Evolutionary conservation across 92 coral and sea anemone genomes (phyloP).

Genomic region (Palythoa heliodiscus): DNA sequence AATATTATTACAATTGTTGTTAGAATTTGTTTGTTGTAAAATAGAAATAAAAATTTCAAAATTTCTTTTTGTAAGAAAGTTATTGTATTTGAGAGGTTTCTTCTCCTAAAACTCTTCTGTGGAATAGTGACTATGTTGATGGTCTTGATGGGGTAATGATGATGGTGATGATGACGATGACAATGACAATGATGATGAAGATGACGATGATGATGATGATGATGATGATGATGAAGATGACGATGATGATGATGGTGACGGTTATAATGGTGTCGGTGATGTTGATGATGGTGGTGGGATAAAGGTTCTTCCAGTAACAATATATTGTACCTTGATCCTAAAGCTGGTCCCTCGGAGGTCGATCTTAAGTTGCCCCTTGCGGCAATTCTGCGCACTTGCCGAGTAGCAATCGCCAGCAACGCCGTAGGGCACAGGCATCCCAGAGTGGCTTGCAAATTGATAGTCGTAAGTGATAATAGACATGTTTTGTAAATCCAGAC

Average conservation of each 20-base stretch:
- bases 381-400: conserved; percentile 78
- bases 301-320: not conserved
- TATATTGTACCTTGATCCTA: conserved; percentile 61
- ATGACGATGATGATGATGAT: not conserved
- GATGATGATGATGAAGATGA: not conserved
- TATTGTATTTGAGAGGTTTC: no score
- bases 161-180: not conserved
- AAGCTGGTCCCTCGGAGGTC: conserved; percentile 86
- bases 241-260: not conserved
- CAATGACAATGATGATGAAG: not conserved
- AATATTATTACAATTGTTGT: no score
- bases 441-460: conserved; percentile 68
- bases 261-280: not conserved
- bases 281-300: not conserved
- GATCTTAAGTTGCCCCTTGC: conserved; percentile 87
- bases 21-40: no score
- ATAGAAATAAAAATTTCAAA: no score
- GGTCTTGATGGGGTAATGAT: not conserved
- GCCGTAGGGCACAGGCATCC: conserved; percentile 72
- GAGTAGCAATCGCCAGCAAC: conserved; percentile 94
- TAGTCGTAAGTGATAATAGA: conserved; percentile 74
- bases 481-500: conserved; percentile 67
- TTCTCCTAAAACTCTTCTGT: no score
- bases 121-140: not conserved
- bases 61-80: no score